These are phyloP conservation scores for Streptopelia turtur DNA, from an alignment of 2,797 vertebrate genomes.

Conservation along the genomic window DNA sequence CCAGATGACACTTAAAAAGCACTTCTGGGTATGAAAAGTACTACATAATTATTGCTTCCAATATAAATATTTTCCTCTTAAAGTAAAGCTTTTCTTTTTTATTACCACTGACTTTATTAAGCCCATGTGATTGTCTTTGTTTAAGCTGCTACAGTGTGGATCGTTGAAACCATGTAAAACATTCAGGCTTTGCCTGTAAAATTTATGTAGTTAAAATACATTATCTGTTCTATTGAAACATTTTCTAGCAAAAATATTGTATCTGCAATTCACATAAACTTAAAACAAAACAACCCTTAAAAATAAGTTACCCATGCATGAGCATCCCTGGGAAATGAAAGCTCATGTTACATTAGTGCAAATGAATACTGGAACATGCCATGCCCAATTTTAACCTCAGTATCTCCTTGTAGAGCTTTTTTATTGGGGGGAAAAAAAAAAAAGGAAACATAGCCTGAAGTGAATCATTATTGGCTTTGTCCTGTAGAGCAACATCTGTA, in stretches of 20 bases:
- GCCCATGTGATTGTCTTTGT: slow-evolving; percentile 63
- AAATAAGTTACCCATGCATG: neutral
- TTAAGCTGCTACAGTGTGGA: slow-evolving; percentile 14
- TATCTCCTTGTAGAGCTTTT: neutral
- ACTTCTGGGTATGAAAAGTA: slow-evolving; percentile 53
- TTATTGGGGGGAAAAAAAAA: neutral
- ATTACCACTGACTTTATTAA: slow-evolving; percentile 68
- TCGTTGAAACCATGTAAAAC: slow-evolving; percentile 40
- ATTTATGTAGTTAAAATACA: slow-evolving; percentile 19
- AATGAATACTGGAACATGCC: neutral
- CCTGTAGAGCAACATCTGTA: neutral
- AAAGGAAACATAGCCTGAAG: neutral
- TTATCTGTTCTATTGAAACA: neutral
- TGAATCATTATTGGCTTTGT: neutral
- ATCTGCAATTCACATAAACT: neutral
- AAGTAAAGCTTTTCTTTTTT: slow-evolving; percentile 65
- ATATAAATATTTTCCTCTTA: slow-evolving; percentile 71
- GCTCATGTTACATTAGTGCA: neutral
- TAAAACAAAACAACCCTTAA: neutral
- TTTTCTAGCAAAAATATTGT: slow-evolving; percentile 17
- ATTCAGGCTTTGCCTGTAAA: neutral
- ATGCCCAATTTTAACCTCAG: neutral
- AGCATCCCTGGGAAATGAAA: neutral
- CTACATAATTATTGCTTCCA: slow-evolving; percentile 61
- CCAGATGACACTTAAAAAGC: slow-evolving; percentile 60